A percentile compares a stretch with the other conserved stretches of the same genome.
phyloP scores from a whole-genome alignment of 1,140 invertebrate species.

The Eubasilissa regina region DNA sequence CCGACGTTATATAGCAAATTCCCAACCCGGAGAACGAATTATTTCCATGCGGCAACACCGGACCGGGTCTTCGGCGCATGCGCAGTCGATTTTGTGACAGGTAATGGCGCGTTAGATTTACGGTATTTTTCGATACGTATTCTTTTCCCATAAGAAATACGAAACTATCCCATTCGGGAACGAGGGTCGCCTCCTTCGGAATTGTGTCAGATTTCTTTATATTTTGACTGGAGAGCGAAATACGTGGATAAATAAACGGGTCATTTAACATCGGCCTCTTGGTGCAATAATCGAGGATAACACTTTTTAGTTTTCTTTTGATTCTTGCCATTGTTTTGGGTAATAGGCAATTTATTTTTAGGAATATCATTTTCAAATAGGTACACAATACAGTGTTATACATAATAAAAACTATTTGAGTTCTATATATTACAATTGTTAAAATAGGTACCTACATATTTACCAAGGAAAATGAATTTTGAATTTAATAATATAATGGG shows the following conservation, averaged over 20 bases:
- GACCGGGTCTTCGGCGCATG: constrained; percentile 42
- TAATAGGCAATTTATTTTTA: no score
- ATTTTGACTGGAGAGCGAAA: background rate
- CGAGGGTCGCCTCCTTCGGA: background rate
- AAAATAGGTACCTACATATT: no score
- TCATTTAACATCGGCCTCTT: no score
- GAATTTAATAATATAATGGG: no score
- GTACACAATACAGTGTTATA: no score
- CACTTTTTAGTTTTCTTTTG: no score
- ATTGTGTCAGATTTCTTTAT: constrained; percentile 1
- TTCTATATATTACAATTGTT: no score
- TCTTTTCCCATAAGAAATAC: constrained; percentile 34
- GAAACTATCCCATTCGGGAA: constrained; percentile 28
- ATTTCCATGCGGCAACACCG: constrained; percentile 30
- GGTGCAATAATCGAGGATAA: no score
- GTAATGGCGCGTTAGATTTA: constrained; percentile 44
- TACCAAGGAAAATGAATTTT: no score
- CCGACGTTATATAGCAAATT: background rate
- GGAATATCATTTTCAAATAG: no score
- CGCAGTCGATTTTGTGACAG: constrained; percentile 28
- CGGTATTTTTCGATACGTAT: constrained; percentile 23
- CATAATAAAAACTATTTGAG: no score
- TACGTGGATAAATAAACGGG: background rate
- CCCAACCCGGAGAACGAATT: background rate
- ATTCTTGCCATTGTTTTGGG: no score